A percentile compares a stretch with the other conserved stretches of the same genome.
Evolutionary conservation across 2,888 invertebrate genomes (phyloP).

Genomic region (Aporophyla nigra): DNA sequence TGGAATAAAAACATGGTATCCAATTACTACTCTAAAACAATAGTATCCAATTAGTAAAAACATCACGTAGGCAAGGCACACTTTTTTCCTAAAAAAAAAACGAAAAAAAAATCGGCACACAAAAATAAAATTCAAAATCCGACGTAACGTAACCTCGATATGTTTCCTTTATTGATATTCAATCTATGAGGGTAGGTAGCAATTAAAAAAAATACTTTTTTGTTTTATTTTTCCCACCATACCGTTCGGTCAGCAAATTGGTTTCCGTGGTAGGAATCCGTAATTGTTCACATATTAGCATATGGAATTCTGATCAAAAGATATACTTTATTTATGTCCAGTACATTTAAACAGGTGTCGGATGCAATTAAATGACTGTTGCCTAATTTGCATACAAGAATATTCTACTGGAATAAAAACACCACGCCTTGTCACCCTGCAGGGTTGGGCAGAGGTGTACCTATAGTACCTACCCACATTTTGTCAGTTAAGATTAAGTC

Average conservation of each 20-base stretch:
- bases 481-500: too few relatives aligned
- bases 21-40: not conserved
- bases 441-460: too few relatives aligned
- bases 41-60: slow-evolving; percentile 7
- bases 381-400: slow-evolving; percentile 28
- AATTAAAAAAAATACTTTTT: slow-evolving; percentile 65
- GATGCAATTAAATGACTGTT: slow-evolving; percentile 25
- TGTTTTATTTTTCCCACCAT: slow-evolving; percentile 44
- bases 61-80: not conserved
- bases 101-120: not conserved
- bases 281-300: slow-evolving; percentile 63
- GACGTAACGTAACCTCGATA: slow-evolving; percentile 55
- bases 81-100: not conserved
- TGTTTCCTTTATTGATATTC: slow-evolving; percentile 64
- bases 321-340: slow-evolving; percentile 47
- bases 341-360: slow-evolving; percentile 30
- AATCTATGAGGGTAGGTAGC: slow-evolving; percentile 60
- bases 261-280: slow-evolving; percentile 66
- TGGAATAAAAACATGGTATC: not conserved
- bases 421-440: not conserved
- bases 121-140: slow-evolving; percentile 11
- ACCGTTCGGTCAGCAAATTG: slow-evolving; percentile 61
- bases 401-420: not conserved
- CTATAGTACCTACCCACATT: too few relatives aligned
- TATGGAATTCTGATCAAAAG: slow-evolving; percentile 50